Evolutionary conservation across 2,113 vertebrate species (phyloP).

Genomic region (Malurus elegans): DNA sequence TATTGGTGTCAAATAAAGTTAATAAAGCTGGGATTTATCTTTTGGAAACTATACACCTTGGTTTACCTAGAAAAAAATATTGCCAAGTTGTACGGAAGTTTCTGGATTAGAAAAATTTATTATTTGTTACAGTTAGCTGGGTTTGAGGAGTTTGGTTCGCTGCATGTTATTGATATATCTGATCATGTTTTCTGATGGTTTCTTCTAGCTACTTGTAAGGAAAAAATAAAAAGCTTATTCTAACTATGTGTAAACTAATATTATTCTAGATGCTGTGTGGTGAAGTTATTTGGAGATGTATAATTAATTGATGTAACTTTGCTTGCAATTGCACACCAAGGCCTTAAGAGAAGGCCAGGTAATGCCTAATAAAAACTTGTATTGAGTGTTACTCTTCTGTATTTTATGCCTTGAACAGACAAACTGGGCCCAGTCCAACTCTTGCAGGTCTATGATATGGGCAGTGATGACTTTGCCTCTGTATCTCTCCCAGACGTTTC

Average conservation of each 20-base stretch:
- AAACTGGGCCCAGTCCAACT: neutral
- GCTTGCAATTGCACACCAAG: conserved; percentile 23
- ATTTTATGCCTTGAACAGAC: neutral
- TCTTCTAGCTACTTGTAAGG: neutral
- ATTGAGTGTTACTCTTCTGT: neutral
- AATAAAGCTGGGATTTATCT: neutral
- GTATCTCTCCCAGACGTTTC: neutral
- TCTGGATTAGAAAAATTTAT: neutral
- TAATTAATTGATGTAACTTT: neutral
- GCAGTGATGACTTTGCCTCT: neutral
- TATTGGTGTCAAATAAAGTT: neutral
- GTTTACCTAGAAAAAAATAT: neutral
- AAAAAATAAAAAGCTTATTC: neutral
- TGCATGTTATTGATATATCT: neutral
- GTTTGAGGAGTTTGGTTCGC: neutral
- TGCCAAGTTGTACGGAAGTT: neutral
- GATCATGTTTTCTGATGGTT: neutral
- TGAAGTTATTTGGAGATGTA: neutral
- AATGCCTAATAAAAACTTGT: neutral
- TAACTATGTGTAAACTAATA: neutral
- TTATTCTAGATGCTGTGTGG: neutral
- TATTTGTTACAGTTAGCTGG: neutral
- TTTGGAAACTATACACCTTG: neutral
- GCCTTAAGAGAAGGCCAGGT: conserved; percentile 64
- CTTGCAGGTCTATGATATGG: neutral